Percentiles rank a stretch among this genome's conserved stretches.
phyloP scores from a whole-genome alignment of 2,113 vertebrate species.

The Syrmaticus mikado region DNA sequence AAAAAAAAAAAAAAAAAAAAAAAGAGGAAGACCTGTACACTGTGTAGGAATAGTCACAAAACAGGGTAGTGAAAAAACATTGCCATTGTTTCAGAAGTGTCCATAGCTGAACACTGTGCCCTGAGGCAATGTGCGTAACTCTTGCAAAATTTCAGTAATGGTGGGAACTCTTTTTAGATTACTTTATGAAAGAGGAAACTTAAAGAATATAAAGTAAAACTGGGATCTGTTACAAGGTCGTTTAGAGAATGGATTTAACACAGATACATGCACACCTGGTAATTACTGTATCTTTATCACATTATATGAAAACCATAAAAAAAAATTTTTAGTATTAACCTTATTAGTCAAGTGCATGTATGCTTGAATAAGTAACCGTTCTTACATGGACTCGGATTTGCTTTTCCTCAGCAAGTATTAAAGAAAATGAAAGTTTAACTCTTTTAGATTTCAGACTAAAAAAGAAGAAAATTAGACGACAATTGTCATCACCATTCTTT shows the following conservation, averaged over 20 bases:
- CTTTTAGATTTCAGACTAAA: not conserved
- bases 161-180: not conserved
- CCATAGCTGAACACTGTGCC: not conserved
- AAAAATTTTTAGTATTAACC: not conserved
- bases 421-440: not conserved
- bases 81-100: not conserved
- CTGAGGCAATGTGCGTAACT: not conserved
- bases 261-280: not conserved
- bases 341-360: not conserved
- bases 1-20: not conserved
- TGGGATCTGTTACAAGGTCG: not conserved
- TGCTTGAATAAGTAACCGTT: not conserved
- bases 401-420: not conserved
- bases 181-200: not conserved
- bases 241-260: not conserved
- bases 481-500: not conserved
- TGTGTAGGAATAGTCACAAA: not conserved
- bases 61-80: not conserved
- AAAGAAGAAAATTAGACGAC: not conserved
- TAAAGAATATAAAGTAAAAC: not conserved
- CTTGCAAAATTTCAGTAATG: not conserved
- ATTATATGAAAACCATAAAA: not conserved
- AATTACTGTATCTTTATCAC: not conserved
- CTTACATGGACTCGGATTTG: rapidly evolving
- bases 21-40: not conserved